Evolutionary conservation across 2,797 vertebrate genomes (phyloP), one percentile per base, ranked within the genome.

Genomic region (Heteromormyrus szaboi): DNA sequence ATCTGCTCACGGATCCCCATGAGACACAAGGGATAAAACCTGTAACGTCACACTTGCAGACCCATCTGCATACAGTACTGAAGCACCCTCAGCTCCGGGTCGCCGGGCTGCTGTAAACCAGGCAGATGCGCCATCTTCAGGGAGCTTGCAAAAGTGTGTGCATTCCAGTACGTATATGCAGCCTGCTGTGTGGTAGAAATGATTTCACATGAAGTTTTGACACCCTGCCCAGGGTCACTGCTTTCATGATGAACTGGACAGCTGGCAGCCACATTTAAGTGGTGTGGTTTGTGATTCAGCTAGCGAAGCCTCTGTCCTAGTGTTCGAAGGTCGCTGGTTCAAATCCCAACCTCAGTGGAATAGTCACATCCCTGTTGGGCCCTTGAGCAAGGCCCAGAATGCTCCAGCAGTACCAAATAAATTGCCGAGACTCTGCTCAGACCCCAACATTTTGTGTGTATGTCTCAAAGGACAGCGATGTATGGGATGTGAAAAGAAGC

Each of bases 1-100:
- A 95, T 93, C 92, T 95, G 93, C 88, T 91, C 65, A 88, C 88
- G 89, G 68, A 90, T 48, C 91, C 93, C 90, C 11, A 25, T 89
- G 93, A 93, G 92, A 92, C 88, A 7, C 90, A 89, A 53, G 76
- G 17, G 22, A 65, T 50, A 33, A 9, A 33, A 91, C 7, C 7
- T 4, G 0, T 8, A 87, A 44, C 19, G 62, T 54, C 51, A 19
- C 48, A 33, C 83, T 48, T n/a, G 22, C 53, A 46, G 33, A 50
- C 62, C 59, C 33, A 29, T 88, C 29, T 89, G 22, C 53, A 81
- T 19, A 44, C 19, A 19, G 76, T 46, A 46, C 76, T 8, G 19
- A 41, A 46, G 37, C 41, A 81, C 76, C 7, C 37, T 46, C 8
- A 19, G 12, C 33, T 72, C 29, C 2, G 2, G 65, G 29, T 72